phyloP scores from a whole-genome alignment of 2,888 invertebrate genomes.

The Rhodophaea formosa region DNA sequence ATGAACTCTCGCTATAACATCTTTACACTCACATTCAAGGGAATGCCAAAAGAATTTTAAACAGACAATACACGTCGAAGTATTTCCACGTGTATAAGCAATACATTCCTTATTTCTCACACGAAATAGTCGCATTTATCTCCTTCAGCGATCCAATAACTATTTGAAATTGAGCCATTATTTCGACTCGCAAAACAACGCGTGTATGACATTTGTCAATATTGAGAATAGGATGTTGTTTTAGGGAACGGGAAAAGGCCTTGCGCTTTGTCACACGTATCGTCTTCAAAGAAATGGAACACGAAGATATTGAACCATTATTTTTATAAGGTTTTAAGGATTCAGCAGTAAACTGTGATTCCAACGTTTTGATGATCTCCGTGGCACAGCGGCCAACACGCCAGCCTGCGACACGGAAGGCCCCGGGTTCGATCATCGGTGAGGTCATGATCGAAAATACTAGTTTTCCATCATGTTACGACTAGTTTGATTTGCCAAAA shows the following conservation, averaged over 20 bases:
- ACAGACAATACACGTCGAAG: neutral
- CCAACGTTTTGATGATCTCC: too few relatives aligned
- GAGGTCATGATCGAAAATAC: too few relatives aligned
- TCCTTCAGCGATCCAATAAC: constrained; percentile 31
- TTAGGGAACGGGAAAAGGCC: neutral
- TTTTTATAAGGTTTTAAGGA: too few relatives aligned
- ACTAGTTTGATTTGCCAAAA: too few relatives aligned
- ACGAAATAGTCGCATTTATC: constrained; percentile 30
- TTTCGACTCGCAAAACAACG: constrained; percentile 32
- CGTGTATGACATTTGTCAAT: constrained; percentile 41
- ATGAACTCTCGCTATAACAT: neutral
- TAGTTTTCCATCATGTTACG: too few relatives aligned
- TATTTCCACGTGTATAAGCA: constrained; percentile 8
- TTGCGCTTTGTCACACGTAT: neutral
- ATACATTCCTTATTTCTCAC: constrained; percentile 21
- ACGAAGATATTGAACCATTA: neutral
- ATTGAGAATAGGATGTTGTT: neutral
- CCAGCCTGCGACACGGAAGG: too few relatives aligned
- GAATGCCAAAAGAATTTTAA: neutral
- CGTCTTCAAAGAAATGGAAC: neutral
- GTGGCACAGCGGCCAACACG: too few relatives aligned
- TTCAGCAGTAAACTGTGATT: too few relatives aligned
- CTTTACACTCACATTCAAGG: neutral
- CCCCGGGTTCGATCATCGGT: too few relatives aligned
- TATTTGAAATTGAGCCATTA: constrained; percentile 34